Evolutionary conservation across 2,113 vertebrate genomes (phyloP).

Genomic region (Vicugna pacos): DNA sequence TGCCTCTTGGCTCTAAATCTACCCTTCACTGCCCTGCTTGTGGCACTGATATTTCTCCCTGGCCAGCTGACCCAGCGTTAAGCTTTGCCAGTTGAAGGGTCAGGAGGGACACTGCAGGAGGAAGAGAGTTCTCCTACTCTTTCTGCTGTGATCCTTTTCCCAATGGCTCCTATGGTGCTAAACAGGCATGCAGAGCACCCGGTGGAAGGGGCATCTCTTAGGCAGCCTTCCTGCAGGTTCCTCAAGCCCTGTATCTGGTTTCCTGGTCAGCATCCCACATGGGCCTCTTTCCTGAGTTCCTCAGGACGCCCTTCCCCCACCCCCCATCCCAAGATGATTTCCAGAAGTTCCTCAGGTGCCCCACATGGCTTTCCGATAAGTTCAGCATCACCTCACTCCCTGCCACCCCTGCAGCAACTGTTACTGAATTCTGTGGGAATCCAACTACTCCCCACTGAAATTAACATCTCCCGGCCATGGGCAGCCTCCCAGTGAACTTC

Average conservation of each 20-base stretch:
- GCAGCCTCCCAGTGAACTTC: neutral
- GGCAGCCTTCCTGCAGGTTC: neutral
- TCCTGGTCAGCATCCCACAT: neutral
- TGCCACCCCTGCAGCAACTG: neutral
- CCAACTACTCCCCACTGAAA: neutral
- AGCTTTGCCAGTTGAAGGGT: neutral
- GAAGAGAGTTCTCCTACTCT: neutral
- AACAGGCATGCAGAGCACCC: neutral
- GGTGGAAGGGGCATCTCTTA: too few species aligned
- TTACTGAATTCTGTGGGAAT: neutral
- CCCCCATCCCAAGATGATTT: neutral
- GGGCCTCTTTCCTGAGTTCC: neutral
- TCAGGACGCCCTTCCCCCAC: rapidly evolving
- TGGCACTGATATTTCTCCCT: neutral
- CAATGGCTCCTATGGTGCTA: rapidly evolving
- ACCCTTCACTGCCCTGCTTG: neutral
- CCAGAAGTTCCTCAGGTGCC: neutral
- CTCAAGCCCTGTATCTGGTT: neutral
- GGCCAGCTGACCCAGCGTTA: neutral
- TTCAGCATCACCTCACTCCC: neutral
- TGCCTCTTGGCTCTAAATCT: neutral
- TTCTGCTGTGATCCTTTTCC: too few species aligned
- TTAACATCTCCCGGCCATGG: too few species aligned
- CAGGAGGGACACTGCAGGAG: neutral
- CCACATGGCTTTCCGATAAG: neutral